A percentile compares a stretch with the other conserved stretches of the same genome.
These are phyloP conservation scores for Pseudolaguvia tuberculata DNA, from an alignment of 2,113 vertebrate genomes.

Conservation along the genomic window DNA sequence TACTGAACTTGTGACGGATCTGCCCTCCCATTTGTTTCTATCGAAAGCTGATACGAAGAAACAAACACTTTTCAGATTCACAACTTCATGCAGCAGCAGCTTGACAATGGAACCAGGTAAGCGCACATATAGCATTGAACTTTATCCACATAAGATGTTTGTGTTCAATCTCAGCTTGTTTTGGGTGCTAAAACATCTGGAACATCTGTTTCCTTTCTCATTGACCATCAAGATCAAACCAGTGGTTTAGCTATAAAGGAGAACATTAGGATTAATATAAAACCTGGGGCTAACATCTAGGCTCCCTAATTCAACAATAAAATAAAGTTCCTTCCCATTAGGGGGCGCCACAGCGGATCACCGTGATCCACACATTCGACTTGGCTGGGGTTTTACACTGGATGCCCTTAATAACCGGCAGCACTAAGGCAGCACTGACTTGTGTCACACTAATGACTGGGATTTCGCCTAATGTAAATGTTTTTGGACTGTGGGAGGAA, in stretches of 20 bases:
- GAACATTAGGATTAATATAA: too few relatives aligned
- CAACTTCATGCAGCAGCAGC: not conserved
- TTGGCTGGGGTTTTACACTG: too few relatives aligned
- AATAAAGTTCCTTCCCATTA: too few relatives aligned
- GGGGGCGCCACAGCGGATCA: too few relatives aligned
- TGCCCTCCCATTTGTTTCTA: not conserved
- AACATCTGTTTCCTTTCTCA: not conserved
- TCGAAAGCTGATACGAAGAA: not conserved
- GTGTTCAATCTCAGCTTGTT: not conserved
- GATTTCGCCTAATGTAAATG: too few relatives aligned
- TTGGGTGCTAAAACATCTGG: not conserved
- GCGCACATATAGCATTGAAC: not conserved
- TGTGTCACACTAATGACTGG: too few relatives aligned
- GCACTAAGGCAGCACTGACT: too few relatives aligned
- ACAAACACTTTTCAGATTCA: not conserved
- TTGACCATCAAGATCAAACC: not conserved
- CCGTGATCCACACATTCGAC: too few relatives aligned
- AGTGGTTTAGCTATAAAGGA: not conserved
- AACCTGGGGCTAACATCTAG: too few relatives aligned
- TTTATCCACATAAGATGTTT: not conserved
- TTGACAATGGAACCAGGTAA: constrained; percentile 25
- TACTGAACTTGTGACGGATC: not conserved
- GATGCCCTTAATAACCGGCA: too few relatives aligned
- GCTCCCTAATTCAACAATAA: too few relatives aligned
- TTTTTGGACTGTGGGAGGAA: too few relatives aligned